Evolutionary conservation across 2,797 vertebrate species (phyloP), one percentile per base, ranked within the genome.

Genomic region (Perodicticus potto): DNA sequence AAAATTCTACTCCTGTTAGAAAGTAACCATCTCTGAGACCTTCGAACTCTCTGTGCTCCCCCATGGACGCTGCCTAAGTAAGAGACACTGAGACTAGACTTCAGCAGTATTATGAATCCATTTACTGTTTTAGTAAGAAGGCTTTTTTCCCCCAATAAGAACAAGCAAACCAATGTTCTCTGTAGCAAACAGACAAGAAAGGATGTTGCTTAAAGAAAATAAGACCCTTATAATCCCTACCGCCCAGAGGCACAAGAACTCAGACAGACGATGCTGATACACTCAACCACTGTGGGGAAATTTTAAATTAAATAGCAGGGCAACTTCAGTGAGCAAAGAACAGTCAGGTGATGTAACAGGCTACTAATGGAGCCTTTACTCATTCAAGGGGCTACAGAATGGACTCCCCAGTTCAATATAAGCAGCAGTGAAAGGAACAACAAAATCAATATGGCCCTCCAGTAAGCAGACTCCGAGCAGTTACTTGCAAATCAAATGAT

Each of bases 111-210:
- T 89, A 78, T 65, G 63, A 95, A 87, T 80, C n/a, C 65, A 81
- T 61, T 61, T 92, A 72, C 5, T 13, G 45, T 73, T 77, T 70
- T 40, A 73, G 45, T 78, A 78, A 70, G 57, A 82, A 89, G 76
- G 29, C n/a, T 61, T 76, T 65, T 27, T 65, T 29, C 37, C 10
- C 9, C 0, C 59, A 81, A 80, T 3, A 72, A 89, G 81, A 96
- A 93, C 74, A 92, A 92, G 92, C 61, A 94, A 84, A 82, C 37
- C 78, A 72, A 84, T 49, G 34, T 80, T 86, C 80, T 96, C 80
- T 37, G 55, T 9, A 80, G 82, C 93, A 91, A 4, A 92, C 69
- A 86, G 55, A 92, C 69, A 86, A 83, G 89, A 83, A 95, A 89
- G 70, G 86, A 77, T 53, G 91, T 53, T 12, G 9, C 61, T 86